These are phyloP conservation scores for Corythucha ciliata DNA, from an alignment of 2,888 invertebrate genomes.

Conservation along the genomic window DNA sequence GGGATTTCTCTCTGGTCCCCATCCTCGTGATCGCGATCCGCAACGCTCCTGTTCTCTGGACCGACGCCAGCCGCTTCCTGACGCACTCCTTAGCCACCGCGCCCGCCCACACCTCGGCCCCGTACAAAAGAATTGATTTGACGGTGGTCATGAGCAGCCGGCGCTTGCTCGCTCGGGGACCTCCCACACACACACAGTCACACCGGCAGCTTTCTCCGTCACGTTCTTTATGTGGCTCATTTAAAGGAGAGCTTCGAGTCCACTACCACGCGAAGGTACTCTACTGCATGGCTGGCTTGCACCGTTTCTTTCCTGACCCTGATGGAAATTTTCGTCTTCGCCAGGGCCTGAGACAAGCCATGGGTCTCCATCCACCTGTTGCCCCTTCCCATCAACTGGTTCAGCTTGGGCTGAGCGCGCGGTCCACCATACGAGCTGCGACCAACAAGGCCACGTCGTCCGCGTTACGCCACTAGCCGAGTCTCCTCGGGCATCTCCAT, in stretches of 20 bases:
- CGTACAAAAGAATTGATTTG: slow-evolving; percentile 9
- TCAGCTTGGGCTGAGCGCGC: slow-evolving; percentile 18
- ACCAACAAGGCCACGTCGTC: slow-evolving; percentile 17
- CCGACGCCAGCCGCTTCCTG: slow-evolving; percentile 26
- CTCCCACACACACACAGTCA: no score
- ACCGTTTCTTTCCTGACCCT: not conserved
- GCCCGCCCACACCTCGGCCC: slow-evolving; percentile 22
- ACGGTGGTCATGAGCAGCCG: slow-evolving; percentile 1
- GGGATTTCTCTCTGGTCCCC: no score
- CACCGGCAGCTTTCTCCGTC: no score
- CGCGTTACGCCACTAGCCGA: slow-evolving; percentile 1
- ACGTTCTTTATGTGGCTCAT: no score
- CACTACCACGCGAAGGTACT: slow-evolving; percentile 23
- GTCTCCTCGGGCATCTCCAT: slow-evolving; percentile 14
- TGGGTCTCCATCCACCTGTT: slow-evolving; percentile 27
- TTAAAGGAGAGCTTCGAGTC: slow-evolving; percentile 29
- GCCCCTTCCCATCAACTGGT: slow-evolving; percentile 19
- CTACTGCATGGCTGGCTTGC: not conserved
- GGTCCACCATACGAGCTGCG: slow-evolving; percentile 11
- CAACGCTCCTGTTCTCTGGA: slow-evolving; percentile 31
- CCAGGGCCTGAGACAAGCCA: slow-evolving; percentile 12
- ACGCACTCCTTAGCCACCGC: slow-evolving; percentile 23
- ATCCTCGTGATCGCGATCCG: no score
- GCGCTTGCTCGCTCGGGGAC: slow-evolving; percentile 9
- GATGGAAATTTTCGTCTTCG: not conserved